These are phyloP conservation scores for Coptotermes formosanus DNA, from an alignment of 1,140 invertebrate genomes.

Conservation along the genomic window DNA sequence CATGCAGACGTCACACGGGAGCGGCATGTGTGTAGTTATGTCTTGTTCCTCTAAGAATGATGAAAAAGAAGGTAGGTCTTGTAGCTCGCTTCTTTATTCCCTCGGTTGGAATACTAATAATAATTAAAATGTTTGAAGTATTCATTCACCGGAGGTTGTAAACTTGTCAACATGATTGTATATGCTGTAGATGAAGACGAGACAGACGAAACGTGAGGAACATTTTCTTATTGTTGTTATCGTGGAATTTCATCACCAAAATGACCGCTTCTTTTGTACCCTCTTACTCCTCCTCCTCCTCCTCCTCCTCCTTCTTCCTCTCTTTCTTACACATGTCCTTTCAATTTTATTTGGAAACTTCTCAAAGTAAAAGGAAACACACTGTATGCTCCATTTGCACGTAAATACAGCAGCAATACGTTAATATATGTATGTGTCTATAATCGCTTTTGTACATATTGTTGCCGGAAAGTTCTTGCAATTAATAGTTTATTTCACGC, in stretches of 20 bases:
- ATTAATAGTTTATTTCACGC: too few relatives aligned
- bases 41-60: not conserved
- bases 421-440: too few relatives aligned
- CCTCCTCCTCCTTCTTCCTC: too few relatives aligned
- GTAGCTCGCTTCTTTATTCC: not conserved
- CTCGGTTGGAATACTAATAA: not conserved
- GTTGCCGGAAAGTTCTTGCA: too few relatives aligned
- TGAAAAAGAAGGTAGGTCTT: not conserved
- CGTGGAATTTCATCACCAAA: conserved; percentile 10
- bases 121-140: conserved; percentile 15
- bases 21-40: not conserved
- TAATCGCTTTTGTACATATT: too few relatives aligned
- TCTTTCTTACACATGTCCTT: not conserved
- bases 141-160: not conserved
- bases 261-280: not conserved
- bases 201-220: not conserved
- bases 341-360: not conserved
- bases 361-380: not conserved
- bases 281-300: too few relatives aligned
- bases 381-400: not conserved
- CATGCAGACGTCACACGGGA: not conserved
- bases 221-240: not conserved
- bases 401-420: not conserved
- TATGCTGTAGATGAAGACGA: not conserved
- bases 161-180: not conserved